Evolutionary conservation across 1,140 invertebrate genomes (phyloP), one percentile per base, ranked within the genome.

Genomic region (Eriosoma lanigerum): DNA sequence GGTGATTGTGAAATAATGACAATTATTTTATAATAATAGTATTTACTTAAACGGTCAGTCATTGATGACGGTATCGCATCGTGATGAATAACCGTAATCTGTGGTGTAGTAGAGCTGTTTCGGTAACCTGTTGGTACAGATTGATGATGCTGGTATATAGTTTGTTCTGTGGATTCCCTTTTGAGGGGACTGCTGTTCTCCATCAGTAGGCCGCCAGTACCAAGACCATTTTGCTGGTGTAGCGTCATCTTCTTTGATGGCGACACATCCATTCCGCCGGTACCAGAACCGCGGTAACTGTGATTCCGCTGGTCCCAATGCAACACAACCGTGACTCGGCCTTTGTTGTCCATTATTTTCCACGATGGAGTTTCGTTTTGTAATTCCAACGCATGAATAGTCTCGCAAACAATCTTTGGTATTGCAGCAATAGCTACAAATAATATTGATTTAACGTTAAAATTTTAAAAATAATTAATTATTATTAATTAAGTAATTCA

Each of bases 291-390:
- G 8, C 72, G 72, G 15, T 24, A 54, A 2, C 10, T 24, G 12
- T 50, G 24, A 19, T n/a, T 73, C 1, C 88, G 89, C 85, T 89
- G 94, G 89, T 96, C 93, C 94, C 94, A 96, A 87, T 96, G 93
- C 85, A 96, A 88, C 83, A 96, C 94, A 87, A 97, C 93, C 84
- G 95, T 96, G 87, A 96, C 93, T 86, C 94, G 91, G 85, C 94
- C 93, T 88, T 95, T 93, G 90, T 95, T 95, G 90, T 96, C 94
- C 93, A 96, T 96, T 89, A 96, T 96, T 88, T 96, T 96, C 95
- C 95, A 97, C 87, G 94, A 95, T 84, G 94, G 94, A 85, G 93
- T 94, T 87, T 96, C 94, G 94, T 96, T 93, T 88, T 96, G 94
- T 84, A 96, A 88, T 87, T 96, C 94, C 88, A 96, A 88, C 81